Base-by-base conservation (phyloP, 2,113 vertebrate genomes). In the Dendropsophus ebraccatus region DNA sequence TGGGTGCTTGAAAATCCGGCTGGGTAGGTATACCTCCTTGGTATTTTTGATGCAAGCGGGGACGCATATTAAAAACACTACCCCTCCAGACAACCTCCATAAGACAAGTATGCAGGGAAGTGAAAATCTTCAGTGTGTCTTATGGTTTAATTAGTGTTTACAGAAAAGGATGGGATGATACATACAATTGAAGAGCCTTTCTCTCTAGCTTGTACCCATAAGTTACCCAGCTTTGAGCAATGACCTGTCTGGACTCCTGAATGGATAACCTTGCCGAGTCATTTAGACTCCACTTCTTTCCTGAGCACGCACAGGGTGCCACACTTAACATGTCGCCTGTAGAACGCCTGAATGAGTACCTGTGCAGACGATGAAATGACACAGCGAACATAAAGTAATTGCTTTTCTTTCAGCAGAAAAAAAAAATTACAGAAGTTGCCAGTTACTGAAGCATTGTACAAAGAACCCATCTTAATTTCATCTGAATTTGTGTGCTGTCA, bases 251-350 rank as follows among this genome's bases (percentile, higher is more conserved):
- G 17, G 32, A 23, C 54, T 80, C 41, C n/a, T 80, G 77, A 62
- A 80, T 49, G 41, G 78, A 35, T 81, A 81, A 81, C 78, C 78
- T 81, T 81, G 77, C 56, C 0, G 23, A 45, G 56, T 60, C 78
- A 37, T 81, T 80, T 80, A 80, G 28, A 79, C 28, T 32, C 77
- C 77, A 80, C 77, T 16, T 80, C 35, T 54, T 25, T 81, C 78
- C n/a, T 81, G 56, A 47, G 37, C n/a, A 8, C 25, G 23, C 56
- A 65, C 21, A 28, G 56, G 28, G 32, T 35, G 45, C 78, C 52
- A 81, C 58, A 81, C 56, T 81, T 81, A 81, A 65, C 78, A 81
- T 81, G 78, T 81, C 78, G 13, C 58, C 52, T 28, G 37, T 81
- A 23, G 37, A 81, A 81, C 56, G 78, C 78, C 56, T 81, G 52